Evolutionary conservation across 2,888 invertebrate species (phyloP), one percentile per base, ranked within the genome.

Genomic region (Ypsolopha sequella): DNA sequence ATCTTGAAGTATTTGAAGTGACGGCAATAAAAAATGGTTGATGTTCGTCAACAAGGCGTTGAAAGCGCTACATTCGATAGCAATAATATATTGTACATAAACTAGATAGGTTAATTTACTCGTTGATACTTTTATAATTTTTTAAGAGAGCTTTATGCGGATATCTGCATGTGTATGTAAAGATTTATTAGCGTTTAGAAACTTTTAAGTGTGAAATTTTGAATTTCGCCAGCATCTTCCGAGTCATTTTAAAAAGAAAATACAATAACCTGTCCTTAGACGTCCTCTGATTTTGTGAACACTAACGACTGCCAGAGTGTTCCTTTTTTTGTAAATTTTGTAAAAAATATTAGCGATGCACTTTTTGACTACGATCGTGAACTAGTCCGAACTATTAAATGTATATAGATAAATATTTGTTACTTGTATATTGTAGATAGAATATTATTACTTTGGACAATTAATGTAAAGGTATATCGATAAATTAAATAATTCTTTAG

Each of bases 341-440:
- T 81, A 78, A 68, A 76, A 74, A 72, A 62, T 64, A 52, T 39
- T 65, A 65, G 64, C 64, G 63, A 57, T 57, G 61, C 65, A 62
- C 67, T 72, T 76, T 80, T 81, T 68, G 78, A 80, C 76, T 78
- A 78, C 68, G 66, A 80, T 76, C 68, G 74, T 73, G 73, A 81
- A 84, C 86, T 86, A 86, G 86, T 86, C 86, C 81, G 76, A 79
- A 80, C 72, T 79, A 75, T 68, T 80, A 79, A 80, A 74, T 86
- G 85, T 86, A 85, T 68, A 86, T 84, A 86, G 80, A 80, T 84
- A 82, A 79, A 82, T 82, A 80, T 86, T 86, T 84, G 85, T 86
- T 85, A 86, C 78, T 70, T 86, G 85, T 86, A 86, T 82, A 86
- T 85, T 86, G 79, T 86, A 85, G 85, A 86, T 86, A 85, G 85